A percentile compares a stretch with the other conserved stretches of the same genome.
These are phyloP conservation scores for Blomia tropicalis DNA, from an alignment of 2,888 invertebrate species.

Conservation along the genomic window DNA sequence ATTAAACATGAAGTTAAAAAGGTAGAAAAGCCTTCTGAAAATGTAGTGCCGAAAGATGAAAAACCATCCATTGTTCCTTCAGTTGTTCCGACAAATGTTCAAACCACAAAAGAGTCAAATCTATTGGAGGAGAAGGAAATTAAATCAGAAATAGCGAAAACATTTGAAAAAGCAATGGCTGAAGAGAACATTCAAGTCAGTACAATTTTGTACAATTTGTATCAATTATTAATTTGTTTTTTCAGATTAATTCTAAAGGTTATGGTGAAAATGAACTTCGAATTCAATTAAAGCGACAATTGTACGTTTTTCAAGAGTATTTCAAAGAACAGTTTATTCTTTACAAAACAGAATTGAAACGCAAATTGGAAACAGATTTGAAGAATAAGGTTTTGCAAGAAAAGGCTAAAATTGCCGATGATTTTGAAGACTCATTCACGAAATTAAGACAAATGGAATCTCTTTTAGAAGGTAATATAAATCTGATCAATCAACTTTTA, in stretches of 20 bases:
- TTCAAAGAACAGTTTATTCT: constrained; percentile 51
- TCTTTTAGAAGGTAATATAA: constrained; percentile 26
- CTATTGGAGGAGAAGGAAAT: neutral
- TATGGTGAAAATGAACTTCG: constrained; percentile 50
- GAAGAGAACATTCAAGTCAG: neutral
- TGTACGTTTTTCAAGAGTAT: constrained; percentile 68
- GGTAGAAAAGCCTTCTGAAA: neutral
- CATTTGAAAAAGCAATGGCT: constrained; percentile 4
- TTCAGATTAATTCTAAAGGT: constrained; percentile 23
- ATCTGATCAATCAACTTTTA: neutral
- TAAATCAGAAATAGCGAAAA: neutral
- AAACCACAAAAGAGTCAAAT: neutral
- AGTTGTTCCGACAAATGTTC: neutral
- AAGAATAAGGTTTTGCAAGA: constrained; percentile 52
- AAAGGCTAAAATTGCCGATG: constrained; percentile 49
- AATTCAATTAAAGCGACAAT: constrained; percentile 61
- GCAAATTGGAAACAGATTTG: constrained; percentile 38
- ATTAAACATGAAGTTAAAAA: neutral
- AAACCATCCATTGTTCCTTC: neutral
- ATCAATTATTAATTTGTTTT: neutral
- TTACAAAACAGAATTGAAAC: constrained; percentile 45
- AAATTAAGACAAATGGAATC: constrained; percentile 27
- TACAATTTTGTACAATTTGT: neutral
- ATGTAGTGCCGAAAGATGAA: neutral
- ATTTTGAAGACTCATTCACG: constrained; percentile 39